Conservation (phyloP, 2,797 vertebrate genomes). For the Morelia viridis region DNA sequence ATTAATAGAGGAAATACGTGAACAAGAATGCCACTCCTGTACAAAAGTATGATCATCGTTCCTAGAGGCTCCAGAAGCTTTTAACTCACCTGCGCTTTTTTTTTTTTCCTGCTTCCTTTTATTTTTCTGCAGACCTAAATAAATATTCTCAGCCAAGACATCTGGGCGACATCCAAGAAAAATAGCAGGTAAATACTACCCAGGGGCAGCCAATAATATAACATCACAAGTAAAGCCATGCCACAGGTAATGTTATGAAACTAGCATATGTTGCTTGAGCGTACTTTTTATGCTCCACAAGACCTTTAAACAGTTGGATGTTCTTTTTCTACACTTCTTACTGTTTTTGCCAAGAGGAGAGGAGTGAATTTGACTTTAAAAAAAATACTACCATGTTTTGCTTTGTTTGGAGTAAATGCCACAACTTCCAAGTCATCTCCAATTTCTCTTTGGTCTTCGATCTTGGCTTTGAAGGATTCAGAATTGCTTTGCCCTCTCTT, state of each 20-base stretch:
- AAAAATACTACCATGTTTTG: not conserved
- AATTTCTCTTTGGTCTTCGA: not conserved
- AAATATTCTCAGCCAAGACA: not conserved
- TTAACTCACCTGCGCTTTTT: not conserved
- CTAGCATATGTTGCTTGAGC: not conserved
- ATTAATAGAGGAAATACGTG: not conserved
- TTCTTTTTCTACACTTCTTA: too few relatives aligned
- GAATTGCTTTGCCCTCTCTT: not conserved
- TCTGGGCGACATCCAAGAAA: not conserved
- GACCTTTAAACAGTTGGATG: not conserved
- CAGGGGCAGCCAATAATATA: not conserved
- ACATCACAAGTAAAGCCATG: too few relatives aligned
- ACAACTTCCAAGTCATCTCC: not conserved
- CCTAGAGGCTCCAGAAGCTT: not conserved
- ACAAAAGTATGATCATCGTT: not conserved
- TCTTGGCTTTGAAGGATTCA: not conserved
- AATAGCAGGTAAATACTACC: not conserved
- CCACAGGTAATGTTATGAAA: not conserved
- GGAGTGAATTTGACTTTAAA: not conserved
- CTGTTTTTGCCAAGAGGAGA: not conserved
- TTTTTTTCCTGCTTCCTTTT: not conserved
- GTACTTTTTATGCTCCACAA: not conserved
- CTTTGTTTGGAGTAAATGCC: not conserved
- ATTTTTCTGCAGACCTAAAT: not conserved
- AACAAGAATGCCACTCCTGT: not conserved